Base-by-base conservation (phyloP, 1,140 invertebrate species). In the Zophobas morio region DNA sequence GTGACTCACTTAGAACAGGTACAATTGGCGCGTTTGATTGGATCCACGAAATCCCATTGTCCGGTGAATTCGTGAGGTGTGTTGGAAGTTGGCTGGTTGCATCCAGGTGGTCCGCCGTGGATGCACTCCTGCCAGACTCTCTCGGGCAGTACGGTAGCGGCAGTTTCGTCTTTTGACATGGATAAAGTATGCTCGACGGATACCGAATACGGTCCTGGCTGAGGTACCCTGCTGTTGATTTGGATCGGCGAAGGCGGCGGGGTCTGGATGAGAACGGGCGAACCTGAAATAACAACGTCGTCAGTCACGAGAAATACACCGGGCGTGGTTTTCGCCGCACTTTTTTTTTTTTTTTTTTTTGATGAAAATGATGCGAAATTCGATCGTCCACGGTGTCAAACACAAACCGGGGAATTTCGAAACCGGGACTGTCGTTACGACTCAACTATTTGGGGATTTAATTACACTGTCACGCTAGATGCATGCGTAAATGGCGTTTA, bases 11-110 rank as follows among this genome's bases (percentile, higher is more conserved):
- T 92, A 85, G 93, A 92, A 88, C 95, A 96, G 84, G 91, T 90
- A 87, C 95, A 97, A 81, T 89, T 90, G 81, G 92, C 90, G 87
- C 95, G 95, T 84, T 93, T 90, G 74, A 93, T 93, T 79, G 95
- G 92, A 88, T 99, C 96, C 56, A 92, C 89, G 87, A 97, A 97
- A 84, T 96, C 95, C 93, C 96, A 97, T 5, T 92, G 91, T 40
- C 91, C 92, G 74, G 86, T 82, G 54, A 80, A 76, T 53, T 85
- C 83, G 32, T 84, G 51, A 20, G 42, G 77, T 72, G 47, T 73
- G 78, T n/a, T 84, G 78, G 6, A 42, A 57, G 57, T 33, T 47
- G 49, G 84, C 77, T 40, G 70, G 4, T 33, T 60, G 20, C 36
- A 63, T 63, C 70, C 70, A 81, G 87, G 54, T 81, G 83, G 82